These are phyloP conservation scores for Alethe castanea DNA, from an alignment of 2,113 vertebrate species.

Conservation along the genomic window DNA sequence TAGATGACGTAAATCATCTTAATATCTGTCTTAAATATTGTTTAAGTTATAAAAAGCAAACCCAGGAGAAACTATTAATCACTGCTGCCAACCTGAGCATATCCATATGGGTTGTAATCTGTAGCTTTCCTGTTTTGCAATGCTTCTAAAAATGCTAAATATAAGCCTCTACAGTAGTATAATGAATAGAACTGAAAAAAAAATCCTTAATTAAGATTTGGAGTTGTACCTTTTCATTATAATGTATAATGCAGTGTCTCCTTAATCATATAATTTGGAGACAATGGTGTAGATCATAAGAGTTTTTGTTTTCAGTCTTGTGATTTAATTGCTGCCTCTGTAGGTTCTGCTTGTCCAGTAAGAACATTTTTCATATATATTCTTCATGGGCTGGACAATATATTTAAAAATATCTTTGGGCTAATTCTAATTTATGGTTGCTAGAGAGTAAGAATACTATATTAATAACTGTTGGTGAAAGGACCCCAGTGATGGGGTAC, in stretches of 20 bases:
- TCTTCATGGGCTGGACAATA: background rate
- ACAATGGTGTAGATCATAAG: conserved; percentile 12
- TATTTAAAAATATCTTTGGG: background rate
- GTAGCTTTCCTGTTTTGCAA: conserved; percentile 5
- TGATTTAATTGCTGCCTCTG: conserved; percentile 41
- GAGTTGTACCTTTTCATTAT: background rate
- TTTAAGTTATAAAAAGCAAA: conserved; percentile 33
- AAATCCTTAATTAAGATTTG: conserved; percentile 26
- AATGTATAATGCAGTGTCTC: conserved; percentile 1
- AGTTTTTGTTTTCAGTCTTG: conserved; percentile 34
- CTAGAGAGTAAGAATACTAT: background rate
- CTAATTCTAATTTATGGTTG: conserved; percentile 9
- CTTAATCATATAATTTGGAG: conserved; percentile 27
- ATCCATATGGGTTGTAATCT: conserved; percentile 2
- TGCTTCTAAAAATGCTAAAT: conserved; percentile 22
- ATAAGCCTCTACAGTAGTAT: background rate
- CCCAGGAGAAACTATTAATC: background rate
- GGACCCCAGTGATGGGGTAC: background rate
- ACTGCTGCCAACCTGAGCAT: background rate
- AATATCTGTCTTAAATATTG: background rate
- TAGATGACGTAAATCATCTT: background rate
- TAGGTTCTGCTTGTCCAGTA: conserved; percentile 3
- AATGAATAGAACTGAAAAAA: conserved; percentile 21
- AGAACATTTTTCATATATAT: background rate
- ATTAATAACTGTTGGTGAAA: background rate